Evolutionary conservation across 1,140 invertebrate genomes (phyloP), one percentile per base, ranked within the genome.

Genomic region (Hyposmocoma kahamanoa): DNA sequence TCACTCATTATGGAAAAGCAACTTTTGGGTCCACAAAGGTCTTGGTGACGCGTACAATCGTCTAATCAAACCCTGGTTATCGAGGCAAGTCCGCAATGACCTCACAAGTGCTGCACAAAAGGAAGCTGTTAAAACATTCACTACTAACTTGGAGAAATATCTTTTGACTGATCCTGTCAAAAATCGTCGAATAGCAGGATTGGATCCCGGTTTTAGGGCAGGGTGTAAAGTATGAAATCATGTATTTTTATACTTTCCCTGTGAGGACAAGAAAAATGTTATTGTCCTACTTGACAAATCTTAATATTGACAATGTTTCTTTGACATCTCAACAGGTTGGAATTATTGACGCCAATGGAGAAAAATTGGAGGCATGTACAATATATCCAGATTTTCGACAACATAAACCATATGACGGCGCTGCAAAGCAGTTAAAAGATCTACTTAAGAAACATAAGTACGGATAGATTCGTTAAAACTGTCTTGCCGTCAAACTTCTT

Each of bases 201-300:
- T 98, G 30, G 96, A 98, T 89, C 96, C 96, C 2, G 93, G 96
- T 0, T 97, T 93, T 71, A 87, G 72, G 46, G 91, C 95, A 68
- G 96, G 96, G 1, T 97, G 96, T 71, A 97, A 98, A 88, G 70
- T 94, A 45, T 15, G 28, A 30, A n/a, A n/a, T n/a, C n/a, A n/a
- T n/a, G n/a, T n/a, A n/a, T n/a, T n/a, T n/a, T n/a, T n/a, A n/a
- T n/a, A n/a, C 24, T 26, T 26, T 26, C 11, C 24, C 24, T 26
- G 24, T 26, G 11, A 26, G 5, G 24, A 26, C 5, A n/a, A n/a
- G n/a, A n/a, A n/a, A n/a, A n/a, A n/a, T n/a, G n/a, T n/a, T n/a
- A n/a, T n/a, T n/a, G n/a, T n/a, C n/a, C n/a, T n/a, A n/a, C n/a
- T n/a, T n/a, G n/a, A n/a, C n/a, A n/a, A n/a, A n/a, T n/a, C n/a